Evolutionary conservation across 2,888 invertebrate genomes (phyloP).

Genomic region (Vannuccia rotundouncinata): DNA sequence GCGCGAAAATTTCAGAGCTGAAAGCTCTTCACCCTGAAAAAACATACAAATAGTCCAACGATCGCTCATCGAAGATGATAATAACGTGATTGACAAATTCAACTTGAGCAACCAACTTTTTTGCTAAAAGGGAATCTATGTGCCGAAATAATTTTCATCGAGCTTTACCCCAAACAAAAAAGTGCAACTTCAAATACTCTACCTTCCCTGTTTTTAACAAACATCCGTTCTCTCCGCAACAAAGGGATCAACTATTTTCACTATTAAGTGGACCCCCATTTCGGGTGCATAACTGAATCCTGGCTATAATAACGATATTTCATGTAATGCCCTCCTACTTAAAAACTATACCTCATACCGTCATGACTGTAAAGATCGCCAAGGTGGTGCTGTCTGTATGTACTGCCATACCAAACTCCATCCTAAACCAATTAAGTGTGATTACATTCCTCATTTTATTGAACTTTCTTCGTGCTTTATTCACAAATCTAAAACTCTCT

Average conservation of each 20-base stretch:
- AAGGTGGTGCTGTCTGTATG: conserved; percentile 9
- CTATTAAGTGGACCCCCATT: not conserved
- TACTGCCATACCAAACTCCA: conserved; percentile 17
- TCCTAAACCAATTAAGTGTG: conserved; percentile 24
- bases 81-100: conserved; percentile 22
- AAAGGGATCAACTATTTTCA: not conserved
- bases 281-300: conserved; percentile 19
- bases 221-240: conserved; percentile 16
- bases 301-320: conserved; percentile 14
- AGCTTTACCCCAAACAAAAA: conserved; percentile 5
- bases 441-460: conserved; percentile 10
- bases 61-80: conserved; percentile 20
- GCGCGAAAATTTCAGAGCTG: not conserved
- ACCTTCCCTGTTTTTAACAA: conserved; percentile 10
- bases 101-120: conserved; percentile 7
- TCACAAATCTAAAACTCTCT: conserved; percentile 23
- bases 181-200: not conserved
- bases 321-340: conserved; percentile 10
- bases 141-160: conserved; percentile 3
- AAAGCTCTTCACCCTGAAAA: conserved; percentile 15
- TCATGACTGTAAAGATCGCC: conserved; percentile 24
- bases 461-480: conserved; percentile 11
- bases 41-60: conserved; percentile 22
- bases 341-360: conserved; percentile 7
- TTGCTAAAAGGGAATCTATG: conserved; percentile 15